phyloP scores from a whole-genome alignment of 2,888 invertebrate species.

The Antitype chi region DNA sequence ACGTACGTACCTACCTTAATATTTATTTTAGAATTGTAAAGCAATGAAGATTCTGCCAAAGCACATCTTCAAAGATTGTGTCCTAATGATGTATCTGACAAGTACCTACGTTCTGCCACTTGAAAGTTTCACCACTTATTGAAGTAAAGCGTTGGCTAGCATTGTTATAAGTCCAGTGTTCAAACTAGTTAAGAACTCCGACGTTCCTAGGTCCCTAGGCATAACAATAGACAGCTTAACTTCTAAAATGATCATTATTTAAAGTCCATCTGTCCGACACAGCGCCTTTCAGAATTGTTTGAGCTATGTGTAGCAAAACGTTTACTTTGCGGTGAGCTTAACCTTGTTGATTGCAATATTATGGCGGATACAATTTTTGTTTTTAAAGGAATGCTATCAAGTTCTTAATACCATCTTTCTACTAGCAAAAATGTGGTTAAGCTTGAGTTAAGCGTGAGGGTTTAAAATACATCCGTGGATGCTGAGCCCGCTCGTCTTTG shows the following conservation, averaged over 20 bases:
- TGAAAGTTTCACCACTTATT: constrained; percentile 27
- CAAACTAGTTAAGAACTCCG: constrained; percentile 33
- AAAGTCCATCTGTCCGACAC: not conserved
- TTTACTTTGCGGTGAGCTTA: constrained; percentile 32
- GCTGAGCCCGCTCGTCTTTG: no score
- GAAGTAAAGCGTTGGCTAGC: constrained; percentile 7
- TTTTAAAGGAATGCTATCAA: not conserved
- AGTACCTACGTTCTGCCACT: not conserved
- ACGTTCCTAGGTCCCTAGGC: constrained; percentile 1
- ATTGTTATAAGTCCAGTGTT: constrained; percentile 26
- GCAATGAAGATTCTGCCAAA: not conserved
- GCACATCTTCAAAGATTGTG: not conserved
- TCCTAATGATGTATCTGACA: constrained; percentile 19
- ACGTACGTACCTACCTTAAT: not conserved
- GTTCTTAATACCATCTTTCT: not conserved
- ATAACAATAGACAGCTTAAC: constrained; percentile 20
- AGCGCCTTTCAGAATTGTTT: constrained; percentile 40
- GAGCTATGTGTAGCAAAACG: constrained; percentile 34
- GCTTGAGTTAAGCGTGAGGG: not conserved
- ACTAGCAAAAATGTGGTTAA: not conserved
- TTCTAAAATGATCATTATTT: constrained; percentile 36
- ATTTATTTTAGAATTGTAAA: not conserved
- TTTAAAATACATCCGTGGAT: not conserved
- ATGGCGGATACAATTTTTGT: not conserved
- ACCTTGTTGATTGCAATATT: not conserved